A percentile compares a stretch with the other conserved stretches of the same genome.
These are phyloP conservation scores for Drosophila fulvimacula DNA, from an alignment of 2,888 invertebrate genomes.

Conservation along the genomic window DNA sequence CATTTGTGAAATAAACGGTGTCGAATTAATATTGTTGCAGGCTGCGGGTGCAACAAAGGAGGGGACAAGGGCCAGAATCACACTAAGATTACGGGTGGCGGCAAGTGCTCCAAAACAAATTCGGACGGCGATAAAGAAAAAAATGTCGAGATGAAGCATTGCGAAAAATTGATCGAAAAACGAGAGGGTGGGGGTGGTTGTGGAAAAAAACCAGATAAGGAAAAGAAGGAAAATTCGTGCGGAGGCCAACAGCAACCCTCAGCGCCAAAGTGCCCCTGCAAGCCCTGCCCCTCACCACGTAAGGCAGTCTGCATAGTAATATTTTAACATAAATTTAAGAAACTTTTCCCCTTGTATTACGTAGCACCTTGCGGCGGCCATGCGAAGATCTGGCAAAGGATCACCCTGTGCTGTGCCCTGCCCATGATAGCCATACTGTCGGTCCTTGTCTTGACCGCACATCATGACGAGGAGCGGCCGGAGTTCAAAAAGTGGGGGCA, in stretches of 20 bases:
- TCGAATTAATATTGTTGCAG: background rate
- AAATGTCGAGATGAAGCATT: background rate
- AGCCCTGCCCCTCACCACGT: constrained; percentile 21
- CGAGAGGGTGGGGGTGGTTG: background rate
- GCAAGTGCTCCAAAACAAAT: constrained; percentile 4
- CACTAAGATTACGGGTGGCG: constrained; percentile 18
- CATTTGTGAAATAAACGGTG: background rate
- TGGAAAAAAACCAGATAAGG: background rate
- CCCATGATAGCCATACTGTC: constrained; percentile 44
- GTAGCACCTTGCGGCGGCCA: constrained; percentile 11
- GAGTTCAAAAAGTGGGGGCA: constrained; percentile 48
- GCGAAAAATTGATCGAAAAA: constrained; percentile 30
- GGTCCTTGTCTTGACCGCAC: constrained; percentile 31
- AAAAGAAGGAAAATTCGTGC: background rate
- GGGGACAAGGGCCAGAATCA: constrained; percentile 6
- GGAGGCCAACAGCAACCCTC: fast-evolving
- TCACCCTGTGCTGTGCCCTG: constrained; percentile 36
- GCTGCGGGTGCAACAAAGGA: background rate
- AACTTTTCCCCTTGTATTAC: background rate
- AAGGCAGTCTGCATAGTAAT: constrained; percentile 10
- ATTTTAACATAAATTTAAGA: background rate
- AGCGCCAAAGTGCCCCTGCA: constrained; percentile 14
- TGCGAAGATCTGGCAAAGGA: constrained; percentile 39
- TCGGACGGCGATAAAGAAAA: background rate
- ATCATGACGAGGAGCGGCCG: constrained; percentile 46